A percentile compares a stretch with the other conserved stretches of the same genome.
phyloP scores from a whole-genome alignment of 2,797 vertebrate species.

The Phoebastria nigripes region DNA sequence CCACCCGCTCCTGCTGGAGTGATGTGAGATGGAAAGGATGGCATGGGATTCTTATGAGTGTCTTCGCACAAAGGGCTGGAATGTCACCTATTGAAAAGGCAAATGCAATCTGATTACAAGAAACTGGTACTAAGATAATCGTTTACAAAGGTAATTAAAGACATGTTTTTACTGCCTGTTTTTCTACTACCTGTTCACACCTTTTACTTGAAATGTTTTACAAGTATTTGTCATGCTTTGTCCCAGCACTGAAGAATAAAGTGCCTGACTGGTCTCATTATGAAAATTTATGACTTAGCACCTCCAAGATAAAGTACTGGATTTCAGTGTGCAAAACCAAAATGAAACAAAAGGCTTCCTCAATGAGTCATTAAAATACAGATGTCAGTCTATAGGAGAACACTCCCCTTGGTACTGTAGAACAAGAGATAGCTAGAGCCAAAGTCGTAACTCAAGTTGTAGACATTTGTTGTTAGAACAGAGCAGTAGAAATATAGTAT shows the following conservation, averaged over 20 bases:
- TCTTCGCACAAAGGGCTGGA: neutral
- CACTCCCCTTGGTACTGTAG: neutral
- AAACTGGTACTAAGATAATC: neutral
- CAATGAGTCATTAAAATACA: neutral
- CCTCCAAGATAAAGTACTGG: neutral
- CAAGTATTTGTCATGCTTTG: neutral
- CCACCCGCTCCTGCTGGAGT: neutral
- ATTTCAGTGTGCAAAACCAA: neutral
- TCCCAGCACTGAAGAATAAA: neutral
- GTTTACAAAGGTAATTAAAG: neutral
- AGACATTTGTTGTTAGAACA: neutral
- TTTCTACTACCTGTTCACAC: neutral
- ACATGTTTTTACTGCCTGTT: neutral
- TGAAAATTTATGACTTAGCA: neutral
- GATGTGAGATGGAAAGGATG: neutral
- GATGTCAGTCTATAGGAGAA: neutral
- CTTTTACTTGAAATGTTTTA: neutral
- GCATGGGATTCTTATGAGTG: neutral
- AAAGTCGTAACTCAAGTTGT: neutral
- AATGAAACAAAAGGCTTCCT: neutral
- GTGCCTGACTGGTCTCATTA: neutral
- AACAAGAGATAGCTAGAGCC: neutral
- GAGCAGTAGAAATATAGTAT: neutral
- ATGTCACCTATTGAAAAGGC: neutral
- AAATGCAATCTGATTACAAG: neutral